A percentile compares a stretch with the other conserved stretches of the same genome.
Evolutionary conservation across 2,797 vertebrate species (phyloP).

Genomic region (Tapirus indicus): DNA sequence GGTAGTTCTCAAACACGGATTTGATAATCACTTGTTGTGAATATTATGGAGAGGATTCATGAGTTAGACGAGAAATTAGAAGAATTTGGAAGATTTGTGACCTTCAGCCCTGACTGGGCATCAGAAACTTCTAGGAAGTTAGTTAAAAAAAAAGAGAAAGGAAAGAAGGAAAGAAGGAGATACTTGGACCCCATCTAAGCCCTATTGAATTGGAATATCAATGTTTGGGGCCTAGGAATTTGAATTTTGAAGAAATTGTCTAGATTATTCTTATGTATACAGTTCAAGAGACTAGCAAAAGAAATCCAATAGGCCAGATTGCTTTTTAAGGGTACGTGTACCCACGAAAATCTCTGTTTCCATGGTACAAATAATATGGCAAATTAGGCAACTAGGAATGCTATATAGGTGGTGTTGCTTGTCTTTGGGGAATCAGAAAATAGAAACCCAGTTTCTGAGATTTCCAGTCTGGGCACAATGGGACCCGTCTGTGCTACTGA

Average conservation of each 20-base stretch:
- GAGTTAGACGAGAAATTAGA: background rate
- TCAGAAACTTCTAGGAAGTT: background rate
- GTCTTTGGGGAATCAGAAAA: background rate
- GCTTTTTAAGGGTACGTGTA: background rate
- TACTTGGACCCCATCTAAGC: background rate
- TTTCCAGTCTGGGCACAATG: background rate
- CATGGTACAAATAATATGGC: background rate
- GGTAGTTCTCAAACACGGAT: background rate
- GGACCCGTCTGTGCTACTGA: background rate
- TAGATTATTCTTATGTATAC: background rate
- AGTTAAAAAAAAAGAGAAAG: background rate
- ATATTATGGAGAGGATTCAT: background rate
- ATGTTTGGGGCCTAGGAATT: background rate
- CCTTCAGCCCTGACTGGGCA: background rate
- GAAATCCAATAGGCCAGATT: background rate
- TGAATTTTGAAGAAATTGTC: conserved; percentile 10
- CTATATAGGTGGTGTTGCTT: background rate
- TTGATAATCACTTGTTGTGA: background rate
- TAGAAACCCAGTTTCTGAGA: background rate
- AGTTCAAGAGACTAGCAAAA: background rate
- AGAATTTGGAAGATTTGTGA: conserved; percentile 8
- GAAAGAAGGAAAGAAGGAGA: background rate
- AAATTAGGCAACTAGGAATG: background rate
- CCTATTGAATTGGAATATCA: background rate
- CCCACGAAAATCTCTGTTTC: background rate